phyloP scores from a whole-genome alignment of 2,888 invertebrate species.

The Caenorhabditis angaria region DNA sequence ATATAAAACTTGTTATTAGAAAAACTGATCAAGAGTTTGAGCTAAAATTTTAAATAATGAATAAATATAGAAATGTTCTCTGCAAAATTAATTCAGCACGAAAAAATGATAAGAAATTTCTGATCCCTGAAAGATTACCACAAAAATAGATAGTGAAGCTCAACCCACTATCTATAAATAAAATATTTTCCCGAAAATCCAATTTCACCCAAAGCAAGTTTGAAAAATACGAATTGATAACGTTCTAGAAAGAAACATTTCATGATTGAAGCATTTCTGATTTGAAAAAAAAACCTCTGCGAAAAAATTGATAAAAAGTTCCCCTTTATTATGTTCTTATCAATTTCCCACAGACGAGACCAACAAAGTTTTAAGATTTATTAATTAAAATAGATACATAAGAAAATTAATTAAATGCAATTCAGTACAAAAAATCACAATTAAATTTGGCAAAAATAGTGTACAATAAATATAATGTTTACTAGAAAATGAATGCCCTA shows the following conservation, averaged over 20 bases:
- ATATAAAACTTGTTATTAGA: no score
- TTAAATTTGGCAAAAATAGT: conserved; percentile 2
- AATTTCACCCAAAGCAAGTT: neutral
- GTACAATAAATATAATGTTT: neutral
- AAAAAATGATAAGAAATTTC: no score
- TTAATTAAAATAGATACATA: conserved; percentile 3
- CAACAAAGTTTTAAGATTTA: neutral
- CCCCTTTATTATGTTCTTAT: neutral
- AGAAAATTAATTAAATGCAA: neutral
- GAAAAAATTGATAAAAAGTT: neutral
- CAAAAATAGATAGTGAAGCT: no score
- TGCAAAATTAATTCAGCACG: no score
- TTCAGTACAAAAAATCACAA: neutral
- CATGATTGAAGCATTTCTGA: neutral
- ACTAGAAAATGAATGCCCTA: neutral
- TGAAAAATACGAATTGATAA: no score
- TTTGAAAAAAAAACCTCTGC: neutral
- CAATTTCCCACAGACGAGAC: neutral
- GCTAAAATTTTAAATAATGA: no score
- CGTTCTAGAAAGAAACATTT: no score
- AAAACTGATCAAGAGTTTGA: no score
- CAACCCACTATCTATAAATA: no score
- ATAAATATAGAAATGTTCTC: no score
- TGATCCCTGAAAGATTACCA: no score
- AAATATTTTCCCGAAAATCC: no score